Percentiles rank a stretch among this genome's conserved stretches.
Evolutionary conservation across 2,113 vertebrate species (phyloP).

Genomic region (Bufo bufo): DNA sequence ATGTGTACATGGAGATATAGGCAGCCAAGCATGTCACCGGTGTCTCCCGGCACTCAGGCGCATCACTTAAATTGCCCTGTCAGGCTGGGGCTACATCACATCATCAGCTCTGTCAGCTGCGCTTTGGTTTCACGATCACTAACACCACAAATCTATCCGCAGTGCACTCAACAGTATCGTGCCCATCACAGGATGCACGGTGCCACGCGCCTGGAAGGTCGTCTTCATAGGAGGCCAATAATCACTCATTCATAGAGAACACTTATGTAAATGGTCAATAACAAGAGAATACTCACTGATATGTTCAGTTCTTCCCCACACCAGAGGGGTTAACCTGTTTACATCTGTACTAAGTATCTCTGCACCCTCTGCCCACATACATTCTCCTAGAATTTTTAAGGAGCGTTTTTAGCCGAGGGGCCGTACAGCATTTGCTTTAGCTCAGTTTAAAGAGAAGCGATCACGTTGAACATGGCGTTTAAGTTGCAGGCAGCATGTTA

Average conservation of each 20-base stretch:
- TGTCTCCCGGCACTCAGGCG: constrained; percentile 12
- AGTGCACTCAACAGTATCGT: neutral
- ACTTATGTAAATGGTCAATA: neutral
- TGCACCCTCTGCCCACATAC: neutral
- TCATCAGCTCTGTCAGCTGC: constrained; percentile 7
- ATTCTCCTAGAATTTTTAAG: too few relatives aligned
- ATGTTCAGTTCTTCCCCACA: neutral
- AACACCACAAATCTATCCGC: constrained; percentile 14
- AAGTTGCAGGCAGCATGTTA: too few relatives aligned
- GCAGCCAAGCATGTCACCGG: constrained; percentile 1
- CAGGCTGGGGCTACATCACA: constrained; percentile 18
- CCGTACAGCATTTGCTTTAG: too few relatives aligned
- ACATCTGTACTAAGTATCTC: neutral
- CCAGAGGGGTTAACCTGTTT: neutral
- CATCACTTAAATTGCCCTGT: neutral
- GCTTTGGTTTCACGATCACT: neutral
- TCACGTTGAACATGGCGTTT: too few relatives aligned
- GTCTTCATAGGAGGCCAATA: neutral
- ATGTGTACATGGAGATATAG: constrained; percentile 7
- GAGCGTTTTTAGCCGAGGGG: too few relatives aligned
- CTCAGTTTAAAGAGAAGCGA: too few relatives aligned
- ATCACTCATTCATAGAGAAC: neutral
- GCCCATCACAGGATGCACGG: constrained; percentile 4
- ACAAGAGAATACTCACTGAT: neutral
- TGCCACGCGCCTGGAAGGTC: neutral